These are phyloP conservation scores for Drosophila algonquin DNA, from an alignment of 2,888 invertebrate genomes.

Conservation along the genomic window DNA sequence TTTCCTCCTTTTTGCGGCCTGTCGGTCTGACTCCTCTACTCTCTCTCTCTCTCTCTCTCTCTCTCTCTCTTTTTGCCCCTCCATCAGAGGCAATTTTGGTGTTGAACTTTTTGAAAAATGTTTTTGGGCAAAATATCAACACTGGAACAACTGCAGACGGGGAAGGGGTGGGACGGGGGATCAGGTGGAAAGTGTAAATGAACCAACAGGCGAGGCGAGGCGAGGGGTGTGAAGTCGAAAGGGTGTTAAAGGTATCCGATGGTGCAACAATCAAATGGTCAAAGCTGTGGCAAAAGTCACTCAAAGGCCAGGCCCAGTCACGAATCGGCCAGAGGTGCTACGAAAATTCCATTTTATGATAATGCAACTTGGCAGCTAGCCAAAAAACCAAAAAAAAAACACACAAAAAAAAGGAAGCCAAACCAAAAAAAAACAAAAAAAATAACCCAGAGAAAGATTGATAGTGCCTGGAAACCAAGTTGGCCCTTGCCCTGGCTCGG, in stretches of 20 bases:
- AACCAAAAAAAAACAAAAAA: conserved; percentile 10
- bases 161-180: not conserved
- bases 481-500: conserved; percentile 11
- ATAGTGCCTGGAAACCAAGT: conserved; percentile 32
- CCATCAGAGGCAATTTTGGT: conserved; percentile 39
- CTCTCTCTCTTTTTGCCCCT: conserved; percentile 3
- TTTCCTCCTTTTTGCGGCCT: conserved; percentile 33
- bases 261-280: conserved; percentile 41
- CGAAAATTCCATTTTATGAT: conserved; percentile 60
- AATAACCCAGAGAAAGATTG: conserved; percentile 45
- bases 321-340: conserved; percentile 46
- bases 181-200: conserved; percentile 47
- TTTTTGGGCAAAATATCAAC: conserved; percentile 62
- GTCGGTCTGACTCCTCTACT: conserved; percentile 13
- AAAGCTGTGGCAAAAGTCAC: conserved; percentile 55
- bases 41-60: not conserved
- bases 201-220: not conserved
- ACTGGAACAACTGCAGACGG: conserved; percentile 45
- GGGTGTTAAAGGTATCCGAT: conserved; percentile 16
- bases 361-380: conserved; percentile 58
- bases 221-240: not conserved
- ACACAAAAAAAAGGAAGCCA: not conserved
- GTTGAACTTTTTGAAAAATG: conserved; percentile 54
- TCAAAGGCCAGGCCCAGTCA: conserved; percentile 40
- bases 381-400: conserved; percentile 27